Evolutionary conservation across 2,888 invertebrate species (phyloP), one percentile per base, ranked within the genome.

Genomic region (Chorisops tibialis): DNA sequence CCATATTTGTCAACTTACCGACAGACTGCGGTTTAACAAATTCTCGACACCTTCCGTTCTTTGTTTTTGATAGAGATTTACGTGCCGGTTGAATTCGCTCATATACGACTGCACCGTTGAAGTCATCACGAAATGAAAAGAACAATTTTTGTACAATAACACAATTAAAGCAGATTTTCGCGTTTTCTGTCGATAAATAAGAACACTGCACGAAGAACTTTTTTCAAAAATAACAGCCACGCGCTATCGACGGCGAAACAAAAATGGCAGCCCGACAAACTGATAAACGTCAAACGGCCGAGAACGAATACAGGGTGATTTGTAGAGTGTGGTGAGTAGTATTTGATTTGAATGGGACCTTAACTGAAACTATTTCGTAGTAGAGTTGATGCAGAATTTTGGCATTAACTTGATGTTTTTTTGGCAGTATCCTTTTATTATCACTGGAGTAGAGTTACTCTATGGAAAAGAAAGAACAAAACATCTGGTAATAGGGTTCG

Each of bases 21-120:
- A 73, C 35, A 75, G 72, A 61, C 68, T 73, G 16, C 77, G 73
- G 65, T 75, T 76, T 2, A 77, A 63, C 14, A 73, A 67, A 60
- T 74, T 68, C 49, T 75, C 65, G 1, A 72, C 65, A 60, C 74
- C 74, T 14, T 75, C 74, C 0, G 72, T 64, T 50, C 71, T 73
- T 1, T 70, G 70, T 43, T 67, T 70, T 19, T 71, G 72, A 59
- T 72, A 76, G 19, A 51, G 45, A 41, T 43, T 51, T 41, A 43
- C 41, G 21, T 62, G 16, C 14, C 38, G 30, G 22, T 59, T 59
- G 24, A 56, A 62, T n/a, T 63, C 65, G 24, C 51, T 48, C 38
- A 65, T 60, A 30, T 51, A 60, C 0, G 58, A 50, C 35, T 51
- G 51, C 18, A 62, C 6, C 9, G 59, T 41, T 22, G 60, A 54